Evolutionary conservation across 2,888 invertebrate species (phyloP), one percentile per base, ranked within the genome.

Genomic region (Epinotia nisella): DNA sequence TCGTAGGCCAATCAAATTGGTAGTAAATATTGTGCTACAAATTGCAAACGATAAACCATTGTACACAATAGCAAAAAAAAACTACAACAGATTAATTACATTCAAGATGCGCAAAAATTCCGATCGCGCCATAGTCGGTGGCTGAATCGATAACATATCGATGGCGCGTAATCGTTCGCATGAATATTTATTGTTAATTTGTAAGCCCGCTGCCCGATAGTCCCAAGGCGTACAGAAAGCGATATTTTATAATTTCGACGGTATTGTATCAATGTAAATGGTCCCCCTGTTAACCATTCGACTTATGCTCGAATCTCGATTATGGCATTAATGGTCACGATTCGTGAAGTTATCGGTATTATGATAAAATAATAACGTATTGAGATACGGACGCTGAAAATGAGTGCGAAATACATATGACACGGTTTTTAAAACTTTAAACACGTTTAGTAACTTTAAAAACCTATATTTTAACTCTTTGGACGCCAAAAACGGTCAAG

Each of bases 161-260:
- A 82, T 80, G 79, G 77, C 60, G 72, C 79, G 83, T 86, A 87
- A 86, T 86, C 85, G 85, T 80, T 84, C 77, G 80, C 87, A 90
- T 91, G 89, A 91, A 90, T 91, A 91, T 91, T 90, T 90, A 91
- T 90, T 89, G 90, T 91, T 92, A 91, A 91, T 91, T 90, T 91
- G 89, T 90, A 89, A 87, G 83, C 83, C 76, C 85, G 89, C 87
- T 87, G 84, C 83, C 78, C 80, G 85, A 87, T 85, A 86, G 83
- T 89, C 88, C 90, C 89, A 87, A 87, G 87, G 87, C 87, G 82
- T 79, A 83, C 82, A 84, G 83, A 83, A 84, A 83, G 82, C 82
- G 79, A 87, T 89, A 91, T 89, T 87, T 90, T 87, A 89, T 86
- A 85, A 84, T 84, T 82, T 85, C 81, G 85, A 86, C 84, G 83